These are phyloP conservation scores for Urocitellus parryii DNA, from an alignment of 2,113 vertebrate genomes.

Conservation along the genomic window DNA sequence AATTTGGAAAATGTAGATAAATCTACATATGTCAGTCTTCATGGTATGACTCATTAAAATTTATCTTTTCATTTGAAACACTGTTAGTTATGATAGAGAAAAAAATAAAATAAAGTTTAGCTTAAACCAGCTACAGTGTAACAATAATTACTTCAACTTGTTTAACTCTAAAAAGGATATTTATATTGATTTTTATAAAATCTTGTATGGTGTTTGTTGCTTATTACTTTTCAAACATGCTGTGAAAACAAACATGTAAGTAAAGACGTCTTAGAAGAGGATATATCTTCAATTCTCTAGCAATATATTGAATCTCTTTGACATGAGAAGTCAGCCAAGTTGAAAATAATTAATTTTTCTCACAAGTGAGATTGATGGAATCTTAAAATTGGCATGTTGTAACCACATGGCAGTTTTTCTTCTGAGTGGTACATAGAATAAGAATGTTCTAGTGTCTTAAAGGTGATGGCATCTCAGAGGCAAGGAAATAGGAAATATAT, in stretches of 20 bases:
- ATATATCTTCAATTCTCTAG: conserved; percentile 17
- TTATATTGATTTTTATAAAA: conserved; percentile 45
- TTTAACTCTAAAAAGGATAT: conserved; percentile 21
- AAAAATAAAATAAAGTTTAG: conserved; percentile 34
- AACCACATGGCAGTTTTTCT: neutral
- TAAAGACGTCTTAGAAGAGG: conserved; percentile 50
- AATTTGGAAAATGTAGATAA: neutral
- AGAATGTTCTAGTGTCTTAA: neutral
- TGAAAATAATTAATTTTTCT: conserved; percentile 60
- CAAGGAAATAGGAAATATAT: neutral
- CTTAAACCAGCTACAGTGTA: neutral
- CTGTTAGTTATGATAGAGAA: neutral
- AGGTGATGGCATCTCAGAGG: neutral
- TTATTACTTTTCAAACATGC: conserved; percentile 49
- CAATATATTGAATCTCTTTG: neutral
- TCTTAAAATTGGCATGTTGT: conserved; percentile 33
- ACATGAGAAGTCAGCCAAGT: conserved; percentile 48
- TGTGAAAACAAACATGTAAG: conserved; percentile 30
- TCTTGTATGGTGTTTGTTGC: neutral
- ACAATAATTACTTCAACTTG: conserved; percentile 52
- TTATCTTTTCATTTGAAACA: conserved; percentile 26
- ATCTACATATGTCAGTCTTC: neutral
- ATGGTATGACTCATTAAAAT: neutral
- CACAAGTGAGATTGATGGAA: neutral
- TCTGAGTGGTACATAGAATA: neutral